Evolutionary conservation across 1,140 invertebrate species (phyloP), one percentile per base, ranked within the genome.

Genomic region (Bombus haemorrhoidalis): DNA sequence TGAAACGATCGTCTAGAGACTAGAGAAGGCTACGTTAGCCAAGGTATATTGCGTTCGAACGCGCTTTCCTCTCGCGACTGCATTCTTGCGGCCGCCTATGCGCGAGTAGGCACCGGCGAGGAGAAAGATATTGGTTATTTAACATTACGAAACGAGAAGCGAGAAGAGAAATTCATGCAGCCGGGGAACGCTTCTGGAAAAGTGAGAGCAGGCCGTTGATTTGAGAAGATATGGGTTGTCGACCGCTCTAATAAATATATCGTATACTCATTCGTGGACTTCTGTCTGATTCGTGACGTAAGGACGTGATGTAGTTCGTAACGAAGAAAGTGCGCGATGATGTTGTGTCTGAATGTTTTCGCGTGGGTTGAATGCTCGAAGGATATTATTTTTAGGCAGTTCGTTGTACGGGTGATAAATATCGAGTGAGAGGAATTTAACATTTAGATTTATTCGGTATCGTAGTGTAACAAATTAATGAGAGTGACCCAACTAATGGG

Each of bases 241-340:
- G 89, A 90, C 89, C 86, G 88, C 72, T 78, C 47, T 80, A 76
- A 87, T 86, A 87, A 87, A 90, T 85, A 64, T 34, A 39, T 12
- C 25, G 5, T 37, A 68, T 81, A 86, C 81, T 83, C 76, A 6
- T 34, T 57, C 47, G 66, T 41, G 9, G 10, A 64, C 59, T 47
- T 74, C 47, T 43, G 18, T 74, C 47, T 43, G 18, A 22, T 47
- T 47, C 43, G 53, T 84, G 87, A 85, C 64, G 86, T 72, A 90
- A 90, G 82, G 71, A 69, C 72, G 53, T 62, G 25, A 18, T 66
- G 59, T 28, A 69, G 85, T 71, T 83, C 79, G 34, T 80, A 80
- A 85, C 10, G 71, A 89, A 53, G 74, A 87, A 79, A 85, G 81
- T 71, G 0, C 5, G 28, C 4, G 22, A 43, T 6, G 15, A 53